Evolutionary conservation across 2,888 invertebrate genomes (phyloP).

Genomic region (Megalurothrips usitatus): DNA sequence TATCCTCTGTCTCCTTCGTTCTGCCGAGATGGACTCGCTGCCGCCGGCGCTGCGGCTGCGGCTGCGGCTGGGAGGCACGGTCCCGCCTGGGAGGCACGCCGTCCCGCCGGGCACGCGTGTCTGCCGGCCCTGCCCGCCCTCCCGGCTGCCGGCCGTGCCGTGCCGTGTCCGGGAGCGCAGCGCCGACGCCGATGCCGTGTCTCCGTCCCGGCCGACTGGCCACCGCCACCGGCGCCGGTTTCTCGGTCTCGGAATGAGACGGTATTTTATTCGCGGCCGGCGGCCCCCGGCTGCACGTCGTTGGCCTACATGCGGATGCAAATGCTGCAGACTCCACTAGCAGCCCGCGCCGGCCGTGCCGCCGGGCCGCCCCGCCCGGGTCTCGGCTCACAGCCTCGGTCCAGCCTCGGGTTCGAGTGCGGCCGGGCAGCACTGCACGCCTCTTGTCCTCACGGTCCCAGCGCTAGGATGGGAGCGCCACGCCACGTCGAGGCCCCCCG

Average conservation of each 20-base stretch:
- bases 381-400: neutral
- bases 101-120: too few relatives aligned
- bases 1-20: too few relatives aligned
- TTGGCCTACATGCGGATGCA: conserved; percentile 11
- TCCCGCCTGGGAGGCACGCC: too few relatives aligned
- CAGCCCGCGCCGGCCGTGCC: neutral
- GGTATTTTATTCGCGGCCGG: neutral
- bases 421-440: too few relatives aligned
- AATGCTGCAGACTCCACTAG: neutral
- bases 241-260: neutral
- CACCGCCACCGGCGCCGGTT: neutral
- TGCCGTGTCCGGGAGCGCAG: neutral
- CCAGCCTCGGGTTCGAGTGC: neutral
- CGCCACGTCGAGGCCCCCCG: too few relatives aligned
- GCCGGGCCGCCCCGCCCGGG: neutral
- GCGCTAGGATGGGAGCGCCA: too few relatives aligned
- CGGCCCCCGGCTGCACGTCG: neutral
- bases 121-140: too few relatives aligned
- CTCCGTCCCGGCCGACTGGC: neutral
- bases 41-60: too few relatives aligned
- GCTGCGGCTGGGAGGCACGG: too few relatives aligned
- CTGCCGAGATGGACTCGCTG: too few relatives aligned
- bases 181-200: neutral
- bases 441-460: too few relatives aligned
- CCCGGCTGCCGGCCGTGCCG: neutral